These are phyloP conservation scores for Belgica antarctica DNA, from an alignment of 2,888 invertebrate genomes.

Conservation along the genomic window DNA sequence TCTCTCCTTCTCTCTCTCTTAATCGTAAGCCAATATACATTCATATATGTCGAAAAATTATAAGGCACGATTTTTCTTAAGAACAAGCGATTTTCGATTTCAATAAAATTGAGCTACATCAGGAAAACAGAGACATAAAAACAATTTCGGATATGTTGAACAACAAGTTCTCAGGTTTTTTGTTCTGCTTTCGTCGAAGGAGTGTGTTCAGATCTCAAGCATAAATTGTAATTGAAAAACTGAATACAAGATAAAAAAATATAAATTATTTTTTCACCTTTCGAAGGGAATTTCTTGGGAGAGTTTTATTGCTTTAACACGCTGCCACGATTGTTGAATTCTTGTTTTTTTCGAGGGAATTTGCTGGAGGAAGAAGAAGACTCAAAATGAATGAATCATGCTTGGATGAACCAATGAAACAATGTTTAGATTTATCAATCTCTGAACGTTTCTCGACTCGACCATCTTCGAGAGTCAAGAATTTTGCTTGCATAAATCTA, in stretches of 20 bases:
- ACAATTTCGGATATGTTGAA: slow-evolving; percentile 34
- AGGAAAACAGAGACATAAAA: slow-evolving; percentile 25
- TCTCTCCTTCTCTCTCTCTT: background rate
- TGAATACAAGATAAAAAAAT: slow-evolving; percentile 3
- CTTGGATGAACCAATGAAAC: slow-evolving; percentile 25
- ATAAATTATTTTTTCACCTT: slow-evolving; percentile 39
- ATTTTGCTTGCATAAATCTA: too few species aligned
- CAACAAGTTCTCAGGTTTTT: slow-evolving; percentile 28
- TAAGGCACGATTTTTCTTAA: slow-evolving; percentile 39
- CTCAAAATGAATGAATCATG: slow-evolving; percentile 28
- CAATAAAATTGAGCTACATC: slow-evolving; percentile 29
- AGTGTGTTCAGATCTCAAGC: background rate
- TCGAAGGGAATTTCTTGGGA: background rate
- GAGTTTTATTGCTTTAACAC: slow-evolving; percentile 40
- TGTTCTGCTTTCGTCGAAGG: background rate
- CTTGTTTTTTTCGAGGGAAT: slow-evolving; percentile 12
- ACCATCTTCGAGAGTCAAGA: background rate
- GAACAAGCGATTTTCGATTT: slow-evolving; percentile 22
- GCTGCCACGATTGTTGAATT: slow-evolving; percentile 33
- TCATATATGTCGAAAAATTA: slow-evolving; percentile 21
- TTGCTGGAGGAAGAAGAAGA: slow-evolving; percentile 11
- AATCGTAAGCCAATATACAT: background rate
- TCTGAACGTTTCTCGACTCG: background rate
- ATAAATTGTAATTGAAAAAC: slow-evolving; percentile 22
- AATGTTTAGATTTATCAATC: slow-evolving; percentile 10